phyloP scores from a whole-genome alignment of 1,140 invertebrate genomes.

The Hormaphis cornu region DNA sequence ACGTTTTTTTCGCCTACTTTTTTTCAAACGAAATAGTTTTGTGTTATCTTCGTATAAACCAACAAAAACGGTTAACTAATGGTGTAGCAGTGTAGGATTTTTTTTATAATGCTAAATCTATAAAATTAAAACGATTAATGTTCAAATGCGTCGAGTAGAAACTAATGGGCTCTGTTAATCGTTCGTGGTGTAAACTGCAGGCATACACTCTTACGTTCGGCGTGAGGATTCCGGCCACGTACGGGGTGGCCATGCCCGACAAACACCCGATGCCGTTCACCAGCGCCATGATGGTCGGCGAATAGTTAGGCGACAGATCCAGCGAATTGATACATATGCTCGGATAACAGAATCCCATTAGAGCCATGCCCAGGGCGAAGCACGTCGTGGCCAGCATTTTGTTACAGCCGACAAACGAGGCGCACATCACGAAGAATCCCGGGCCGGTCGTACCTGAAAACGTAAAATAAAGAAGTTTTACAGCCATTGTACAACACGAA shows the following conservation, averaged over 20 bases:
- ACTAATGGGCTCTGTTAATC: no score
- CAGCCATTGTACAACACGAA: no score
- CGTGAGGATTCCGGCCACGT: constrained; percentile 45
- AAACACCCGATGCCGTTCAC: constrained; percentile 67
- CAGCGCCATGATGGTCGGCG: constrained; percentile 68
- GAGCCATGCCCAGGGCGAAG: constrained; percentile 57
- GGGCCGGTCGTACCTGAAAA: constrained; percentile 56
- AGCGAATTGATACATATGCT: constrained; percentile 64
- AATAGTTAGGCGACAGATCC: constrained; percentile 67
- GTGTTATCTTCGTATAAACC: no score
- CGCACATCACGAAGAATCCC: constrained; percentile 64
- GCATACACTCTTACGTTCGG: constrained; percentile 40
- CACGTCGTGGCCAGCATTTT: constrained; percentile 52
- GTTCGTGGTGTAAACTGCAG: no score
- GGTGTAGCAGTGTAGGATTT: no score
- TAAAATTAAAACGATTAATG: neutral
- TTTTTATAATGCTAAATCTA: no score
- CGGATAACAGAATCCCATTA: constrained; percentile 58
- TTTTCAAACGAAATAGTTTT: no score
- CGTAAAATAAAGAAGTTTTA: neutral
- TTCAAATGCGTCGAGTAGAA: no score
- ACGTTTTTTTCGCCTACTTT: no score
- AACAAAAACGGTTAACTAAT: no score
- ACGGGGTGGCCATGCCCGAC: constrained; percentile 52
- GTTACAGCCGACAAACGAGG: constrained; percentile 54